These are phyloP conservation scores for Bemisia tabaci DNA, from an alignment of 1,140 invertebrate genomes.

Conservation along the genomic window DNA sequence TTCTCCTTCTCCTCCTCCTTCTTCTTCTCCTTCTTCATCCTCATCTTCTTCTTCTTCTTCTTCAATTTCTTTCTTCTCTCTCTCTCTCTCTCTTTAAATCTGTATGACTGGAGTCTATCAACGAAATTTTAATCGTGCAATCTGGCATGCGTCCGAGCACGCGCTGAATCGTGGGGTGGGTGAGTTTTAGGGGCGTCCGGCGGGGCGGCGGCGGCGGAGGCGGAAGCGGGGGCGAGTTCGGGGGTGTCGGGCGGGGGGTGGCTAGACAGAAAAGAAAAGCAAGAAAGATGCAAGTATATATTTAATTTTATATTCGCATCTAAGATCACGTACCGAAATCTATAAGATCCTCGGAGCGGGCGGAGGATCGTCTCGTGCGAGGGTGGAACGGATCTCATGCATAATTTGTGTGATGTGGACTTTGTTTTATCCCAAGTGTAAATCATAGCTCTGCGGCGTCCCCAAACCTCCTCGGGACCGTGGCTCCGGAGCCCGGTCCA, in stretches of 20 bases:
- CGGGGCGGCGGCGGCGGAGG: too few species aligned
- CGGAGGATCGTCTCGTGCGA: too few species aligned
- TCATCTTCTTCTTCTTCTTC: not conserved
- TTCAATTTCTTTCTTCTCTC: not conserved
- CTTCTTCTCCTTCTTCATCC: not conserved
- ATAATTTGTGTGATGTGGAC: not conserved
- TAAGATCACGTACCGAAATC: not conserved
- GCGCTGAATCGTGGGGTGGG: too few species aligned
- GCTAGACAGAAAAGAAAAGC: not conserved
- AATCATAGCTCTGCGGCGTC: not conserved
- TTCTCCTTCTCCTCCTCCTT: not conserved
- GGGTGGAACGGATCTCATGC: not conserved
- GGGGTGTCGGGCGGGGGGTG: too few species aligned
- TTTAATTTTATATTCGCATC: not conserved
- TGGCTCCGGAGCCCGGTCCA: too few species aligned
- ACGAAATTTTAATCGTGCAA: too few species aligned
- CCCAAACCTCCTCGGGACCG: too few species aligned
- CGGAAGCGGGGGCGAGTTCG: too few species aligned
- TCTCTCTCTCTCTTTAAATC: not conserved
- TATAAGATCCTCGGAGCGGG: not conserved
- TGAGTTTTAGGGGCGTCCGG: too few species aligned
- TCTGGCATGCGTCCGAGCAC: too few species aligned
- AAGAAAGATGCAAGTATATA: not conserved
- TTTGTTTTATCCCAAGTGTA: not conserved
- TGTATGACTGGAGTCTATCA: too few species aligned